Evolutionary conservation across 2,888 invertebrate genomes (phyloP).

Genomic region (Galerucella calmariensis): DNA sequence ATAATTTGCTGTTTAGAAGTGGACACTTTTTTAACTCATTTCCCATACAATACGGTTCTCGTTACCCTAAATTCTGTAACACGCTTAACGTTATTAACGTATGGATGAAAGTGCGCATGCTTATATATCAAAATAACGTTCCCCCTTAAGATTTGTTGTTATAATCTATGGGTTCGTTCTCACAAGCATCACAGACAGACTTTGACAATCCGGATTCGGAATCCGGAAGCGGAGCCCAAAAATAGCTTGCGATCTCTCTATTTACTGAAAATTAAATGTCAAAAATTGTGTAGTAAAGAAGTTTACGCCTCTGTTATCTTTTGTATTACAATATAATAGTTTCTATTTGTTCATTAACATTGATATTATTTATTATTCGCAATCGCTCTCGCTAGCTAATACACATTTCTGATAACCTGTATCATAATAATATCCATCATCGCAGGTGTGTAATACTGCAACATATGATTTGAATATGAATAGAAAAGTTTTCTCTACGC

Average conservation of each 20-base stretch:
- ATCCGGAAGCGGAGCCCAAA: no score
- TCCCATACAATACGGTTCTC: no score
- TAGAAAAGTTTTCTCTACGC: constrained; percentile 10
- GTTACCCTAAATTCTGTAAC: no score
- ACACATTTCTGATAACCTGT: constrained; percentile 17
- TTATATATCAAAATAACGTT: no score
- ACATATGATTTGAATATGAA: constrained; percentile 12
- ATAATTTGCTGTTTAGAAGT: no score
- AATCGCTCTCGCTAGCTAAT: constrained; percentile 26
- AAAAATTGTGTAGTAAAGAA: neutral
- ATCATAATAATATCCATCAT: constrained; percentile 30
- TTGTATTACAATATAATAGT: neutral
- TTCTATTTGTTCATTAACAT: neutral
- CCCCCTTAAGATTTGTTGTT: no score
- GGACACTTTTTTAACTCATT: no score
- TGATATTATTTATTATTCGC: constrained; percentile 14
- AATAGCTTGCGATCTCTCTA: neutral
- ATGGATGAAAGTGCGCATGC: no score
- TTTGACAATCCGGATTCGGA: no score
- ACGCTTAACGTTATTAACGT: no score
- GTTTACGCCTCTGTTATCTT: neutral
- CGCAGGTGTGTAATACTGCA: constrained; percentile 23
- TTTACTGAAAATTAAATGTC: neutral
- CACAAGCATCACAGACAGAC: no score
- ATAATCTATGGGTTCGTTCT: no score